Percentiles rank a stretch among this genome's conserved stretches.
Evolutionary conservation across 2,113 vertebrate genomes (phyloP).

Genomic region (Meleagris gallopavo): DNA sequence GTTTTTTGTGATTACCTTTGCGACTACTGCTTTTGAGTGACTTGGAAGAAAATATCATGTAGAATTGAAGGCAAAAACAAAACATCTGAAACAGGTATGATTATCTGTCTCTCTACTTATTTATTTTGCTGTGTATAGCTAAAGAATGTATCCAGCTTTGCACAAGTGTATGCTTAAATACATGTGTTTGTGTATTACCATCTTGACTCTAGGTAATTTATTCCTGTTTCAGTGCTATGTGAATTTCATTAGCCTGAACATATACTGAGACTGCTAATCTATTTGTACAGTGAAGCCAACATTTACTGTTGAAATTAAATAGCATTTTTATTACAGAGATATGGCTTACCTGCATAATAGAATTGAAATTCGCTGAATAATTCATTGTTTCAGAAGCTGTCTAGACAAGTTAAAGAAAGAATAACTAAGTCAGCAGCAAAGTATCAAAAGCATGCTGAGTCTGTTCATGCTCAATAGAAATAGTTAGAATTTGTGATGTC

Average conservation of each 20-base stretch:
- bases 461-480: background rate
- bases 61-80: background rate
- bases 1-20: background rate
- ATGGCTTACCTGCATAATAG: background rate
- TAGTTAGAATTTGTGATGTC: background rate
- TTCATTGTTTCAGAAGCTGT: background rate
- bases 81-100: background rate
- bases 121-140: background rate
- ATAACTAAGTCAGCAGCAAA: background rate
- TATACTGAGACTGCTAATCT: background rate
- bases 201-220: background rate
- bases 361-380: constrained; percentile 3
- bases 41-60: background rate
- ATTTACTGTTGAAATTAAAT: background rate
- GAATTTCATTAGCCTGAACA: background rate
- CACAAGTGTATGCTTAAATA: background rate
- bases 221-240: background rate
- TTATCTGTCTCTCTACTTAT: background rate
- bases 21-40: background rate
- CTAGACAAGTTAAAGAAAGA: background rate
- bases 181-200: background rate
- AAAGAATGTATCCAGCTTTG: background rate
- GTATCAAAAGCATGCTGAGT: background rate
- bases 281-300: background rate
- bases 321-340: background rate